Percentiles rank a stretch among this genome's conserved stretches.
phyloP scores from a whole-genome alignment of 2,113 vertebrate genomes.

The Ptyas mucosa region DNA sequence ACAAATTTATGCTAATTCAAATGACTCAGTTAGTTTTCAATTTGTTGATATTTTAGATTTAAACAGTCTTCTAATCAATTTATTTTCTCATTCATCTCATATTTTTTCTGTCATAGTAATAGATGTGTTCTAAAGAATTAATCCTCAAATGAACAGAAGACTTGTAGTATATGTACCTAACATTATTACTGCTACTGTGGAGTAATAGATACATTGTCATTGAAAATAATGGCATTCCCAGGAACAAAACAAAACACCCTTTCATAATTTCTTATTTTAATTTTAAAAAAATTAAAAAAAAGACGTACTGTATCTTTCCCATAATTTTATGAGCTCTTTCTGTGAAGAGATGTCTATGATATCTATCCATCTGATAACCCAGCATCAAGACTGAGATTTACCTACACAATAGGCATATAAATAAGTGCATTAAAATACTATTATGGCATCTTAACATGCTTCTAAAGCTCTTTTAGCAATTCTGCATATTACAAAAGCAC shows the following conservation, averaged over 20 bases:
- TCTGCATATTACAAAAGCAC: slow-evolving; percentile 10
- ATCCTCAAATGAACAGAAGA: not conserved
- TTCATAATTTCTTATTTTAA: not conserved
- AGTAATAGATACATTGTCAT: not conserved
- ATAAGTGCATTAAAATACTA: slow-evolving; percentile 16
- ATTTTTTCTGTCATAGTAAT: not conserved
- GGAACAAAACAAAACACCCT: not conserved
- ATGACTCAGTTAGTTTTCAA: not conserved
- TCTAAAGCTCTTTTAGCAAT: not conserved
- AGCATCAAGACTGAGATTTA: slow-evolving; percentile 12
- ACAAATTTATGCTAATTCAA: not conserved
- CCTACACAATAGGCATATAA: not conserved
- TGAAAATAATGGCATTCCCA: not conserved
- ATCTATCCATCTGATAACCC: not conserved
- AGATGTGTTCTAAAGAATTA: not conserved
- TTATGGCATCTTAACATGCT: not conserved
- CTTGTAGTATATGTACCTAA: not conserved
- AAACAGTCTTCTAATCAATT: not conserved
- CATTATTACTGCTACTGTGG: not conserved
- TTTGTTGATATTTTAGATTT: not conserved
- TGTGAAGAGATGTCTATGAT: not conserved
- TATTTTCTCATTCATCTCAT: not conserved
- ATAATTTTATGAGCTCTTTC: not conserved
- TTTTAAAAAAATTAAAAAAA: no score
- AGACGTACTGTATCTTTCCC: not conserved